phyloP scores from a whole-genome alignment of 2,797 vertebrate species.

The Cynodonichthys magdalenae region DNA sequence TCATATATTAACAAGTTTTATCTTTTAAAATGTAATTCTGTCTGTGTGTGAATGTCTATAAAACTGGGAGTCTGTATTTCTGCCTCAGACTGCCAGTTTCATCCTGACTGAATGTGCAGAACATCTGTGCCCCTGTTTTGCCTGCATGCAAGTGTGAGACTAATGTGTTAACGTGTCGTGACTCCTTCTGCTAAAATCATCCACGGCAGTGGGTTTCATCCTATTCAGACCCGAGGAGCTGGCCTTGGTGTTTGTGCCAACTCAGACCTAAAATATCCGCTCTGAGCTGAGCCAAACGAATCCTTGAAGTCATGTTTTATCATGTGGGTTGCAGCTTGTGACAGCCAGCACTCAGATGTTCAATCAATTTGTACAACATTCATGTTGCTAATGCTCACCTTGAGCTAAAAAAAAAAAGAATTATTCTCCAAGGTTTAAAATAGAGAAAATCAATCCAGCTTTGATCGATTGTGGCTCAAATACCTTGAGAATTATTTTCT shows the following conservation, averaged over 20 bases:
- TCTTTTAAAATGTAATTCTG: neutral
- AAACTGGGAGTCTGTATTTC: neutral
- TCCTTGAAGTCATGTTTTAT: constrained; percentile 11
- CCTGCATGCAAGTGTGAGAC: constrained; percentile 5
- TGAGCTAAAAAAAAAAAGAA: constrained; percentile 15
- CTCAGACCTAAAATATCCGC: constrained; percentile 44
- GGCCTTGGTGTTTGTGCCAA: constrained; percentile 23
- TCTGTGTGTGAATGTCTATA: neutral
- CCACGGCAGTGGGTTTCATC: constrained; percentile 1
- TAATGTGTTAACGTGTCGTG: constrained; percentile 7
- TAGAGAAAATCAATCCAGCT: constrained; percentile 27
- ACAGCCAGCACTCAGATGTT: constrained; percentile 17
- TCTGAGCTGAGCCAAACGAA: constrained; percentile 24
- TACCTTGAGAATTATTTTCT: neutral
- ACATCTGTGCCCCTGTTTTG: neutral
- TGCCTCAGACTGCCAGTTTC: neutral
- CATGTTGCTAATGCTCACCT: constrained; percentile 29
- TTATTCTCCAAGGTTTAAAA: constrained; percentile 19
- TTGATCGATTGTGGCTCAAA: neutral
- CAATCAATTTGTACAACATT: constrained; percentile 21
- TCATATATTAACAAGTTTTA: neutral
- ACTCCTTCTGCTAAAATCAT: constrained; percentile 23
- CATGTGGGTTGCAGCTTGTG: neutral
- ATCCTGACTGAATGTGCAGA: neutral
- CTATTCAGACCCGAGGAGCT: constrained; percentile 3